Conservation (phyloP, 2,888 invertebrate genomes). For the Ametastegia equiseti region DNA sequence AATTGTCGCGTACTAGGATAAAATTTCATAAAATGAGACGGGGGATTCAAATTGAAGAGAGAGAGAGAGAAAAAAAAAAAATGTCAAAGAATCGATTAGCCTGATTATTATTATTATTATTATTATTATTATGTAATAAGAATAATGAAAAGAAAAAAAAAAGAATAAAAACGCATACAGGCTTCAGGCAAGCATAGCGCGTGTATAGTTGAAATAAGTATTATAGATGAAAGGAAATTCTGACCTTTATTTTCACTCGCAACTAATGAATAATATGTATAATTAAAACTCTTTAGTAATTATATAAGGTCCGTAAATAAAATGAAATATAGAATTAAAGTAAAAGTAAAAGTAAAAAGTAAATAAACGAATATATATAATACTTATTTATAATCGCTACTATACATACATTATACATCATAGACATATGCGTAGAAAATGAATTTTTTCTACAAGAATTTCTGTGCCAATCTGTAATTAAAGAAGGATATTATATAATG, state of each 20-base stretch:
- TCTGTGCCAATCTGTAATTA: constrained; percentile 74
- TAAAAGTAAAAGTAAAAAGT: not conserved
- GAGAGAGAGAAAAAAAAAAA: too few relatives aligned
- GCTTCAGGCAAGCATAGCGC: constrained; percentile 26
- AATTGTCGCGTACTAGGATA: not conserved
- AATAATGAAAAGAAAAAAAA: not conserved
- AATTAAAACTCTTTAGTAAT: constrained; percentile 64
- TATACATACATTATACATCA: constrained; percentile 48
- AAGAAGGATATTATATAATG: too few relatives aligned
- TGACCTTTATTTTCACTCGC: constrained; percentile 71
- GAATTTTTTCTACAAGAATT: constrained; percentile 73
- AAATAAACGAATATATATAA: constrained; percentile 57
- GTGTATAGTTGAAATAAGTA: constrained; percentile 19
- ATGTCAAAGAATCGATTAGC: constrained; percentile 28
- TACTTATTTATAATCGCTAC: constrained; percentile 73
- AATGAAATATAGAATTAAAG: not conserved
- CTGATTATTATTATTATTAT: constrained; percentile 53
- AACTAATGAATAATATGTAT: constrained; percentile 65
- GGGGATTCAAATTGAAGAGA: too few relatives aligned
- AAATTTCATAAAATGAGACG: not conserved
- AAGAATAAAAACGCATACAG: constrained; percentile 3
- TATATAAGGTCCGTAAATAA: constrained; percentile 71
- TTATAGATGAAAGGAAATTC: constrained; percentile 52
- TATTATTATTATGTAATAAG: too few relatives aligned
- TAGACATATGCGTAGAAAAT: constrained; percentile 53